Base-by-base conservation (phyloP, 2,797 vertebrate genomes). In the Chaetodon trifasciatus region DNA sequence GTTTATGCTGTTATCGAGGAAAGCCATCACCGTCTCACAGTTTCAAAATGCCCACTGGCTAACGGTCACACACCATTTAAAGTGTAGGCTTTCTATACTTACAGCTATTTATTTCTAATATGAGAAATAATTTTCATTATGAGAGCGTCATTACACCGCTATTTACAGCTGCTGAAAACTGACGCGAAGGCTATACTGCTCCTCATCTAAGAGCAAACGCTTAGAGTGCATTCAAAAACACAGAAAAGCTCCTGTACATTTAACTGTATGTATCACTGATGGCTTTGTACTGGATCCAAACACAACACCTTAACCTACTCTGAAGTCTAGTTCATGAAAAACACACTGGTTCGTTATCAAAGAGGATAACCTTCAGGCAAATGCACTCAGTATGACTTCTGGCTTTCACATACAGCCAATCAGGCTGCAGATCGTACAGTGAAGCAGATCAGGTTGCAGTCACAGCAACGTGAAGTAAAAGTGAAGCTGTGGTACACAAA, bases 11-110 rank as follows among this genome's bases (percentile, higher is more conserved):
- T 67, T 63, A 50, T 60, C 15, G 1, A 3, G 19, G 12, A 67
- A 53, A 64, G 28, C 16, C 57, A 62, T 74, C 62, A 42, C 46
- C 5, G 23, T 56, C 24, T 70, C 39, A 52, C 60, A 46, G 40
- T 74, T 67, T 52, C 6, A 5, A 68, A 70, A 77, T 37, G 8
- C 40, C 82, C 42, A 11, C 60, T 24, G 64, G 78, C 74, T 61
- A 80, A 76, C 4, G 56, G 83, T 81, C 63, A 80, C 63, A 74
- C 67, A 1, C 57, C 72, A 82, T 85, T 85, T 50, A 86, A 84
- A 74, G 35, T 69, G 35, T 16, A 76, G 28, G 65, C 78, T 79
- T 42, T 60, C 67, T 73, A 49, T 32, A 77, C 66, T 50, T 39
- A 52, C 57, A 78, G 60, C 58, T 64, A 74, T 85, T 74, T 79